Evolutionary conservation across 2,888 invertebrate genomes (phyloP).

Genomic region (Hesperia comma): DNA sequence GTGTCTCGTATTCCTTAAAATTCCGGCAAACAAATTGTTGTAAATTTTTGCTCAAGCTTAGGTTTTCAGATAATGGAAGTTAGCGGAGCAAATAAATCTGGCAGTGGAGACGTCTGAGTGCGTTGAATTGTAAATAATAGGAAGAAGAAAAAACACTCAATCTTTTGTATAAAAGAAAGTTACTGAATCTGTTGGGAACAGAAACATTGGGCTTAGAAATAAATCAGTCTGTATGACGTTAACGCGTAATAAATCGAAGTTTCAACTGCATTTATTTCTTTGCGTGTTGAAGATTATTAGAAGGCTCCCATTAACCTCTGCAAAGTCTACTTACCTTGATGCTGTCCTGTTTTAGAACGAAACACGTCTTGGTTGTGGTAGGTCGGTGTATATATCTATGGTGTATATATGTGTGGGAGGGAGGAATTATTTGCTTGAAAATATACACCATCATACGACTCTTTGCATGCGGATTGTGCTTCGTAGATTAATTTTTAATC

Average conservation of each 20-base stretch:
- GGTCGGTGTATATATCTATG: too few species aligned
- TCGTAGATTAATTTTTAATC: too few species aligned
- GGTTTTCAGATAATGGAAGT: conserved; percentile 25
- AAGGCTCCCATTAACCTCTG: too few species aligned
- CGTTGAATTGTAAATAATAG: conserved; percentile 23
- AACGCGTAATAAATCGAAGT: neutral
- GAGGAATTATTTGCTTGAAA: too few species aligned
- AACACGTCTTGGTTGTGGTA: too few species aligned
- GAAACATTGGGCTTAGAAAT: neutral
- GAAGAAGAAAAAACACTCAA: conserved; percentile 4
- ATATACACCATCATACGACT: too few species aligned
- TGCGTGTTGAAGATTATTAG: too few species aligned
- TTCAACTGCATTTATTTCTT: neutral
- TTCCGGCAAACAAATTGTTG: neutral
- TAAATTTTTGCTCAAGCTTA: conserved; percentile 1
- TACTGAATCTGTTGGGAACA: neutral
- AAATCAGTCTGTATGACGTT: conserved; percentile 3
- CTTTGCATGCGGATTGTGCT: too few species aligned
- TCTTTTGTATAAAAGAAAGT: conserved; percentile 7
- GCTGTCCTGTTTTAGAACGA: too few species aligned
- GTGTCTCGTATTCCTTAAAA: neutral
- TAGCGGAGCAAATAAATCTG: conserved; percentile 21
- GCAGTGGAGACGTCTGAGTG: conserved; percentile 17
- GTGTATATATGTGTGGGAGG: too few species aligned
- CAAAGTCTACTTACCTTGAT: too few species aligned